A percentile compares a stretch with the other conserved stretches of the same genome.
Evolutionary conservation across 2,888 invertebrate genomes (phyloP).

Genomic region (Drosophila koepferae): DNA sequence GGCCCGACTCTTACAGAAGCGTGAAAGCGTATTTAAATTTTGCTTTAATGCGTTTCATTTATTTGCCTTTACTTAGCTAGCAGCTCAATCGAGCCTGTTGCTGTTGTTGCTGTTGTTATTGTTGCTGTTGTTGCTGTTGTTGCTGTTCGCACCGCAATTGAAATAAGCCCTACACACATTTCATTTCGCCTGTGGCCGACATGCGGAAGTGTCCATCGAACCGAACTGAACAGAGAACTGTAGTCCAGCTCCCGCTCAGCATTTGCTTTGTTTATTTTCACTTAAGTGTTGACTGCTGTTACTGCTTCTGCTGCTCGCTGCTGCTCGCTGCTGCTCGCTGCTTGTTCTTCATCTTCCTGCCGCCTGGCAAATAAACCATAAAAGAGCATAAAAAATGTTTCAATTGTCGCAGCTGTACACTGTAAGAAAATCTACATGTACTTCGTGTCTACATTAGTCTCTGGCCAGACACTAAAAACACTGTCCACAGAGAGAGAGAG

Average conservation of each 20-base stretch:
- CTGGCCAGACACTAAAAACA: slow-evolving; percentile 48
- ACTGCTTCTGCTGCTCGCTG: slow-evolving; percentile 8
- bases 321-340: slow-evolving; percentile 14
- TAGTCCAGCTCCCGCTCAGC: slow-evolving; percentile 11
- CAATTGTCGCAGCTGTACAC: slow-evolving; percentile 71
- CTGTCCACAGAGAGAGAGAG: slow-evolving; percentile 6
- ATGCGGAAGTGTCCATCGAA: slow-evolving; percentile 57
- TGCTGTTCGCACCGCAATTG: slow-evolving; percentile 23
- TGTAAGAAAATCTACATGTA: slow-evolving; percentile 54
- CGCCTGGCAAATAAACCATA: slow-evolving; percentile 69
- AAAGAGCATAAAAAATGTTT: slow-evolving; percentile 77
- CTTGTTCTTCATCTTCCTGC: slow-evolving; percentile 17
- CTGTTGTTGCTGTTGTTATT: slow-evolving; percentile 4
- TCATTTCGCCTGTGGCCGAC: slow-evolving; percentile 33
- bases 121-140: slow-evolving; percentile 2
- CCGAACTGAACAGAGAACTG: slow-evolving; percentile 17
- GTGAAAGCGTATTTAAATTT: slow-evolving; percentile 66
- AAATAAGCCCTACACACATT: slow-evolving; percentile 44
- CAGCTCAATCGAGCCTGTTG: slow-evolving; percentile 25
- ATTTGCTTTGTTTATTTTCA: slow-evolving; percentile 69
- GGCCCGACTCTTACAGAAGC: slow-evolving; percentile 14
- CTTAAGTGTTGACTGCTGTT: slow-evolving; percentile 64
- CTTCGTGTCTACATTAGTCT: slow-evolving; percentile 25
- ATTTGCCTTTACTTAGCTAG: slow-evolving; percentile 52
- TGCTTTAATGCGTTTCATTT: slow-evolving; percentile 48